These are phyloP conservation scores for Pelmatolapia mariae DNA, from an alignment of 2,113 vertebrate genomes.

Conservation along the genomic window DNA sequence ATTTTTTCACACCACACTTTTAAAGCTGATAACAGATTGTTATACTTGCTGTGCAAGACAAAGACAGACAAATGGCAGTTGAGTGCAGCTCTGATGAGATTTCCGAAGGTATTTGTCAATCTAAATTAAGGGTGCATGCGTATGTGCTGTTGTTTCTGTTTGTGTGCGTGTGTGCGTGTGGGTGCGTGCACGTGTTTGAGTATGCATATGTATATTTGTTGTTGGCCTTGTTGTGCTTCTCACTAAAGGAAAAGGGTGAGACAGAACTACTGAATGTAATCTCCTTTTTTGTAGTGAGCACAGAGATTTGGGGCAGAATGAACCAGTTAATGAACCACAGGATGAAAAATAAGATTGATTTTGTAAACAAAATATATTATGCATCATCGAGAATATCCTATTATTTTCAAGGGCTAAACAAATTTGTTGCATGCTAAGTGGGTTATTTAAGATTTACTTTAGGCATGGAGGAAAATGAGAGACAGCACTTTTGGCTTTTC, in stretches of 20 bases:
- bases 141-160: not conserved
- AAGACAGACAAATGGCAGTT: not conserved
- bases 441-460: conserved; percentile 11
- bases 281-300: not conserved
- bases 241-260: conserved; percentile 16
- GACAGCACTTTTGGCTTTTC: not conserved
- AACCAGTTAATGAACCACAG: conserved; percentile 30
- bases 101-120: not conserved
- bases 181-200: not conserved
- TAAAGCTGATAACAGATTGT: conserved; percentile 4
- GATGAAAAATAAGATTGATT: conserved; percentile 30
- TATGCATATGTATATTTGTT: conserved; percentile 14
- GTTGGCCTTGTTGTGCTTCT: conserved; percentile 1
- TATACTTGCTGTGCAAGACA: not conserved
- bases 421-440: conserved; percentile 8
- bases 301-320: conserved; percentile 14
- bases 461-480: not conserved
- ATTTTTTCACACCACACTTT: not conserved
- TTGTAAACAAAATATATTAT: conserved; percentile 25
- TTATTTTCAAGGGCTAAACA: conserved; percentile 16
- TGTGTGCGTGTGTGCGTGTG: not conserved
- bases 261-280: not conserved
- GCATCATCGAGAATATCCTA: conserved; percentile 3
- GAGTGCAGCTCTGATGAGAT: not conserved
- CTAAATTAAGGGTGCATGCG: not conserved